Conservation (phyloP, 2,113 vertebrate species). For the Fulica atra region DNA sequence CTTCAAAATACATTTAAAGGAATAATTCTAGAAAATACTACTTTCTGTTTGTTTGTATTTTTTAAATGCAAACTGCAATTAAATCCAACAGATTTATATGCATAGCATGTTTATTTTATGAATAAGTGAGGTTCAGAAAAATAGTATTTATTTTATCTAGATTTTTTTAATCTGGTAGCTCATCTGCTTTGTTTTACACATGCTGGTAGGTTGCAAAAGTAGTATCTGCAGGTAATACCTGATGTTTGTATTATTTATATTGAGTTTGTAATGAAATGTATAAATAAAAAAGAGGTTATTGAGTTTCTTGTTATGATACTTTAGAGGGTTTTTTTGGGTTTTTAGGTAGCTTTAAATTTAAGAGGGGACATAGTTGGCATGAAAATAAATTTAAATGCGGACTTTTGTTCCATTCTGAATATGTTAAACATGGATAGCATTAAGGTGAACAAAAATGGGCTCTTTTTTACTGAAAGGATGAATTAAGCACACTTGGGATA, state of each 20-base stretch:
- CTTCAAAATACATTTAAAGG: neutral
- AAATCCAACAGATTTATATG: neutral
- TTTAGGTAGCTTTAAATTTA: slow-evolving; percentile 1
- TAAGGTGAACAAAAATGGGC: slow-evolving; percentile 44
- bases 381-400: neutral
- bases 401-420: slow-evolving; percentile 43
- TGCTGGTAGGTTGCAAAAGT: slow-evolving; percentile 2
- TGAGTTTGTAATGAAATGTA: neutral
- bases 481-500: slow-evolving; percentile 59
- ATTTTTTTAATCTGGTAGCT: slow-evolving; percentile 25
- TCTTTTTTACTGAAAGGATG: slow-evolving; percentile 38
- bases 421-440: slow-evolving; percentile 38
- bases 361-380: neutral
- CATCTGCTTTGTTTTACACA: slow-evolving; percentile 25
- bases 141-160: neutral
- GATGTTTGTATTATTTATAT: neutral
- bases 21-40: neutral
- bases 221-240: slow-evolving; percentile 18
- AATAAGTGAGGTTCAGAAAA: neutral
- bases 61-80: neutral
- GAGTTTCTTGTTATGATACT: neutral
- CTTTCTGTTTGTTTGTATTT: neutral
- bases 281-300: neutral
- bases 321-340: neutral
- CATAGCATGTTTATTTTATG: neutral